Evolutionary conservation across 92 coral and sea anemone genomes (phyloP).

Genomic region (Umimayanthus kanabou): DNA sequence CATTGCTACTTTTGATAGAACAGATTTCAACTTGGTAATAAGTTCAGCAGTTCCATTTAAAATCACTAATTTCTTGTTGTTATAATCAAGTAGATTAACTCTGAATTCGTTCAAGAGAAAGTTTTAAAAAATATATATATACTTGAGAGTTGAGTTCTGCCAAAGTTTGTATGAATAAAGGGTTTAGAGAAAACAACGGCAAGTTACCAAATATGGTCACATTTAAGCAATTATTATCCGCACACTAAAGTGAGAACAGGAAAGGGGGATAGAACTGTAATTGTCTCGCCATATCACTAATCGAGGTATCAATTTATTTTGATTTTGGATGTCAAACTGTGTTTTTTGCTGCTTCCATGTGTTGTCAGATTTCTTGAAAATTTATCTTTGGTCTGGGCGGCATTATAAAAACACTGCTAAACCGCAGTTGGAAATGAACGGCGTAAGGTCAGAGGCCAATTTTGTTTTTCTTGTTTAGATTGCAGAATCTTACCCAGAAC

Average conservation of each 20-base stretch:
- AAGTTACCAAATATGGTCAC: conserved; percentile 43
- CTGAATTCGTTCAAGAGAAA: not conserved
- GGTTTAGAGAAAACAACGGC: not conserved
- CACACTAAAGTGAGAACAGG: conserved; percentile 32
- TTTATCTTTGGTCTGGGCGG: conserved; percentile 25
- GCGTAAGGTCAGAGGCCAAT: conserved; percentile 40
- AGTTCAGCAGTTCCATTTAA: not conserved
- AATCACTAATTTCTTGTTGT: not conserved
- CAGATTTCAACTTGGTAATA: not conserved
- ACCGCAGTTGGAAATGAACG: conserved; percentile 28
- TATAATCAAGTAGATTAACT: not conserved
- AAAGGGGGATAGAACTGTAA: conserved; percentile 12
- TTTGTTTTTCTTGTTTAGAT: conserved; percentile 7
- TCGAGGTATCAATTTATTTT: conserved; percentile 46
- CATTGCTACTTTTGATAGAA: not conserved
- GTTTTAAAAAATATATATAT: no score
- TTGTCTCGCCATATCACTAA: conserved; percentile 43
- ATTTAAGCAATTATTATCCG: conserved; percentile 6
- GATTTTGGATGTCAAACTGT: conserved; percentile 43
- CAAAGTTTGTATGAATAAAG: conserved; percentile 12
- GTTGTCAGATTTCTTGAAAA: conserved; percentile 36
- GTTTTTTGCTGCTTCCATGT: conserved; percentile 12
- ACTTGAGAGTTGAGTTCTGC: conserved; percentile 4
- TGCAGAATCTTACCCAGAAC: not conserved
- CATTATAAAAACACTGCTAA: not conserved